A percentile compares a stretch with the other conserved stretches of the same genome.
phyloP scores from a whole-genome alignment of 2,113 vertebrate species.

The Chloebia gouldiae region DNA sequence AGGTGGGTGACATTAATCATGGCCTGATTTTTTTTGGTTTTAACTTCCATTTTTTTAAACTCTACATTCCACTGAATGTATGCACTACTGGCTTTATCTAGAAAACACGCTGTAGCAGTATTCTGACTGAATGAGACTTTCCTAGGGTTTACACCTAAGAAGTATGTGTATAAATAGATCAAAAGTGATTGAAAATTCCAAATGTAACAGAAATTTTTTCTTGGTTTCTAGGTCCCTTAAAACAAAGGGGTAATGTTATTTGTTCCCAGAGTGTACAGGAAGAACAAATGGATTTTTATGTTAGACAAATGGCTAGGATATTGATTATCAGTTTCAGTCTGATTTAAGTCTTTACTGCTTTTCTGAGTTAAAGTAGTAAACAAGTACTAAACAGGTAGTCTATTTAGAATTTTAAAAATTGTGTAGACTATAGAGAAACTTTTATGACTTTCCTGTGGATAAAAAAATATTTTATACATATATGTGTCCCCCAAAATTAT shows the following conservation, averaged over 20 bases:
- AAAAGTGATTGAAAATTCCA: background rate
- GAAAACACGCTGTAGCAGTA: background rate
- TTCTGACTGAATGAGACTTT: background rate
- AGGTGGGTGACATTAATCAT: background rate
- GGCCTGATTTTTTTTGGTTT: background rate
- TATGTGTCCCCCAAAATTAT: background rate
- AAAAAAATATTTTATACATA: background rate
- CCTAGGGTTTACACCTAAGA: background rate
- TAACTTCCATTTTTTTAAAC: background rate
- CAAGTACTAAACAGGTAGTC: background rate
- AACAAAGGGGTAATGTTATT: background rate
- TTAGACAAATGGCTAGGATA: background rate
- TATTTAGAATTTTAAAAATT: background rate
- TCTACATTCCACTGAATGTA: background rate
- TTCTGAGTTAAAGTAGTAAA: background rate
- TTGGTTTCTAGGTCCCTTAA: background rate
- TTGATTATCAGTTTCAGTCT: background rate
- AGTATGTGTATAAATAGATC: background rate
- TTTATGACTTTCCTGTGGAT: background rate
- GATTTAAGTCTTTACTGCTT: background rate
- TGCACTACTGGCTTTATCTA: background rate
- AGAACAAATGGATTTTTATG: background rate
- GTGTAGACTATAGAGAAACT: background rate
- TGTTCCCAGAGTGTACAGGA: background rate
- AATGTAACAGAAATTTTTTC: background rate